Evolutionary conservation across 2,113 vertebrate species (phyloP).

Genomic region (Cinclus mexicanus): DNA sequence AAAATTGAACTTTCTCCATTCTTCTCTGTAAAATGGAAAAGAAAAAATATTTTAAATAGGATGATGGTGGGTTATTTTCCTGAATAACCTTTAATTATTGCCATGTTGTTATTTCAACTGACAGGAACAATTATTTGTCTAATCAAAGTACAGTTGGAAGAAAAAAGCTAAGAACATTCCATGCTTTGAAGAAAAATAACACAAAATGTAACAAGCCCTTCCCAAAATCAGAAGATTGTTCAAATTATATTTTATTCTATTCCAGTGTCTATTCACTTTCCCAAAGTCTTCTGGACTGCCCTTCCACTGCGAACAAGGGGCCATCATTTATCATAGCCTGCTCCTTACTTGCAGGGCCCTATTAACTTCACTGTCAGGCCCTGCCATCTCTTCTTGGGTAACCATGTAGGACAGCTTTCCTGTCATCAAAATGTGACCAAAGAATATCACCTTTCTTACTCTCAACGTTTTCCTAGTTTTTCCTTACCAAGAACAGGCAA

Average conservation of each 20-base stretch:
- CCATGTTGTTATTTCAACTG: not conserved
- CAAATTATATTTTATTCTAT: not conserved
- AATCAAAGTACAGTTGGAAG: not conserved
- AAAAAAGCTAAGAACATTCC: not conserved
- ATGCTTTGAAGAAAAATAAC: not conserved
- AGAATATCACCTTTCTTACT: not conserved
- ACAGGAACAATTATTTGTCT: not conserved
- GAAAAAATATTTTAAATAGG: not conserved
- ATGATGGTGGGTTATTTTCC: not conserved
- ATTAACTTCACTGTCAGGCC: slow-evolving; percentile 15
- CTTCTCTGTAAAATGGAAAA: not conserved
- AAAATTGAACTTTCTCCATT: not conserved
- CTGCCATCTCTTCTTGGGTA: slow-evolving; percentile 44
- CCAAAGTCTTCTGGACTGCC: not conserved
- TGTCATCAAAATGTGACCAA: not conserved
- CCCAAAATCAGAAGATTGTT: not conserved
- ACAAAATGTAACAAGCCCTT: not conserved
- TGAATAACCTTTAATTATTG: not conserved
- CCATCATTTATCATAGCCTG: slow-evolving; percentile 13
- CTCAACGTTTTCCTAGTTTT: not conserved
- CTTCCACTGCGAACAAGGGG: slow-evolving; percentile 22
- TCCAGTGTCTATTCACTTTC: not conserved
- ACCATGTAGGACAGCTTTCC: slow-evolving; percentile 20
- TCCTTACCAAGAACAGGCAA: not conserved
- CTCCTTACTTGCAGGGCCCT: not conserved